These are phyloP conservation scores for Hycleus phaleratus DNA, from an alignment of 1,140 invertebrate species.

Conservation along the genomic window DNA sequence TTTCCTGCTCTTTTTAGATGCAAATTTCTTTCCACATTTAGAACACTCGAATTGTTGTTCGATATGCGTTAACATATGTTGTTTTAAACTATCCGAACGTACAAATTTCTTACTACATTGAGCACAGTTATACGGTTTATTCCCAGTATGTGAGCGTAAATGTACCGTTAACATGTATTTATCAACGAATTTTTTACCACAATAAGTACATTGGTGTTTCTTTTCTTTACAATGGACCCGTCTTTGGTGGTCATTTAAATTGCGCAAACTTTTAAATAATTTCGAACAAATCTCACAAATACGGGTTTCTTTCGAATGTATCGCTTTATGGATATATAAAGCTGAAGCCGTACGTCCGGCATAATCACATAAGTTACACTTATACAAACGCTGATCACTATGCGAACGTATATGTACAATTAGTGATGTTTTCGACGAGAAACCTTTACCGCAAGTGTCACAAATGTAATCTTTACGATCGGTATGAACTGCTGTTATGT, in stretches of 20 bases:
- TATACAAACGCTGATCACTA: slow-evolving; percentile 56
- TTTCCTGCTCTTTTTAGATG: slow-evolving; percentile 14
- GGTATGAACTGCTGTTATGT: slow-evolving; percentile 24
- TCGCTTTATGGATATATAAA: slow-evolving; percentile 29
- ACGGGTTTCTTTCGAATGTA: slow-evolving; percentile 23
- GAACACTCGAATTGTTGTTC: slow-evolving; percentile 15
- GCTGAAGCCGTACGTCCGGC: slow-evolving; percentile 30
- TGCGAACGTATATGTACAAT: slow-evolving; percentile 68
- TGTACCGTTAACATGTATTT: slow-evolving; percentile 28
- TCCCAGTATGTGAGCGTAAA: slow-evolving; percentile 25
- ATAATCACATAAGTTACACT: slow-evolving; percentile 49
- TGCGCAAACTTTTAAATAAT: slow-evolving; percentile 28
- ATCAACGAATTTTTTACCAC: slow-evolving; percentile 28
- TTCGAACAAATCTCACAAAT: slow-evolving; percentile 32
- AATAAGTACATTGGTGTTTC: slow-evolving; percentile 29
- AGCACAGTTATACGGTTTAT: slow-evolving; percentile 22
- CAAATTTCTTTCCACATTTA: slow-evolving; percentile 21
- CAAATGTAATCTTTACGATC: slow-evolving; percentile 34
- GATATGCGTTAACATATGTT: slow-evolving; percentile 20
- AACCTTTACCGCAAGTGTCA: slow-evolving; percentile 47
- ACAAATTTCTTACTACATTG: slow-evolving; percentile 22
- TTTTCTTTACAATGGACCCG: slow-evolving; percentile 25
- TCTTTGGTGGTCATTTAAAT: slow-evolving; percentile 28
- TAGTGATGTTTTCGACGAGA: slow-evolving; percentile 48
- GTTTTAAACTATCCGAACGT: slow-evolving; percentile 22